Evolutionary conservation across 2,888 invertebrate genomes (phyloP).

Genomic region (Panopea generosa): DNA sequence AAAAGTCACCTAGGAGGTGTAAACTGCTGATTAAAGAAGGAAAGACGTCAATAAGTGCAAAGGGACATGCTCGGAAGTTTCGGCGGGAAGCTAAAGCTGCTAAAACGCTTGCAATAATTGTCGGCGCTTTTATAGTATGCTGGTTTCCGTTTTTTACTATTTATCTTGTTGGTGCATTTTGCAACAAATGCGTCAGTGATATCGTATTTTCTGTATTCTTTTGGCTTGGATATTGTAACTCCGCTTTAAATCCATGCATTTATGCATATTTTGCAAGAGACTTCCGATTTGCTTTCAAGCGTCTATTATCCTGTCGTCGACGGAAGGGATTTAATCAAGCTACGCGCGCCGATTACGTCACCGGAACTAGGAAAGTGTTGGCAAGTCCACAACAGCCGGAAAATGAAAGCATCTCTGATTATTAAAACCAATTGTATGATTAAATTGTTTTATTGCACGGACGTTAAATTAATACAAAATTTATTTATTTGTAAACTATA

Average conservation of each 20-base stretch:
- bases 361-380: conserved; percentile 34
- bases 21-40: conserved; percentile 51
- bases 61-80: conserved; percentile 93
- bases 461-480: too few species aligned
- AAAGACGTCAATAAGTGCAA: conserved; percentile 89
- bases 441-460: too few species aligned
- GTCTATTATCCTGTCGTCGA: conserved; percentile 88
- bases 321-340: conserved; percentile 47
- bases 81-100: conserved; percentile 98
- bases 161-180: conserved; percentile 94
- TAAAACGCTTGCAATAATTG: conserved; percentile 98
- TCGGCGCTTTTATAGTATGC: conserved; percentile 98
- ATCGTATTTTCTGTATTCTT: conserved; percentile 95
- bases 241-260: conserved; percentile 97
- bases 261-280: conserved; percentile 98
- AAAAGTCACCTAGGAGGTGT: conserved; percentile 27
- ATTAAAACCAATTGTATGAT: conserved; percentile 23
- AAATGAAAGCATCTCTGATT: conserved; percentile 63
- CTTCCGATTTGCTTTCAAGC: conserved; percentile 97
- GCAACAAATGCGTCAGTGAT: conserved; percentile 90
- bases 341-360: conserved; percentile 51
- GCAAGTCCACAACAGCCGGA: conserved; percentile 43
- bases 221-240: conserved; percentile 99
- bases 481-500: too few species aligned
- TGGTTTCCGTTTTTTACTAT: conserved; percentile 99